Evolutionary conservation across 2,888 invertebrate species (phyloP).

Genomic region (Cheilosia scutellata): DNA sequence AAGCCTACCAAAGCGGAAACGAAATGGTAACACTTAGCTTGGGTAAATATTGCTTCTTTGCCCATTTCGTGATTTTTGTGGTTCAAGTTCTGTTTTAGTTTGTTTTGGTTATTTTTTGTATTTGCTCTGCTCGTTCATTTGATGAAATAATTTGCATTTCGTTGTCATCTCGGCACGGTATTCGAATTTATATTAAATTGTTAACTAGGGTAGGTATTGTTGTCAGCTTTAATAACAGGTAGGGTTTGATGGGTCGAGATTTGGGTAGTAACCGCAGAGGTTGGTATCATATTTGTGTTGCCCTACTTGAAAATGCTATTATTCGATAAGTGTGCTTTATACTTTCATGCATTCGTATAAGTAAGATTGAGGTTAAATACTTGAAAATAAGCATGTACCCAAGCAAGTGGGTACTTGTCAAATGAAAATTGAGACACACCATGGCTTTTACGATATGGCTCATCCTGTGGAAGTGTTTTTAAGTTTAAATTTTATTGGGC

Average conservation of each 20-base stretch:
- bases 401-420: too few species aligned
- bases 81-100: slow-evolving; percentile 6
- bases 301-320: background rate
- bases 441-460: too few species aligned
- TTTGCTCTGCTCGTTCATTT: slow-evolving; percentile 9
- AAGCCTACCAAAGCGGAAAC: slow-evolving; percentile 24
- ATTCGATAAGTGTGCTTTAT: background rate
- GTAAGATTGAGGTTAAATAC: too few species aligned
- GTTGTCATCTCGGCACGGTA: slow-evolving; percentile 12
- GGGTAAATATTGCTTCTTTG: slow-evolving; percentile 42
- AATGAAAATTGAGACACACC: too few species aligned
- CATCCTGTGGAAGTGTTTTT: too few species aligned
- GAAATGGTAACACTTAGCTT: slow-evolving; percentile 51
- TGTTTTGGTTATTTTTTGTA: background rate
- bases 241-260: background rate
- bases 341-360: too few species aligned
- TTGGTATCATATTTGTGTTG: background rate
- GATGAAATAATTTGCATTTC: slow-evolving; percentile 45
- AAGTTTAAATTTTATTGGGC: too few species aligned
- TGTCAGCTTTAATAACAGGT: slow-evolving; percentile 11
- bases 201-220: background rate
- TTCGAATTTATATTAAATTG: slow-evolving; percentile 19
- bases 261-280: background rate
- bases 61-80: slow-evolving; percentile 27
- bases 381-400: too few species aligned